These are phyloP conservation scores for Phenganax stokvisi DNA, from an alignment of 92 coral and sea anemone genomes.

Conservation along the genomic window DNA sequence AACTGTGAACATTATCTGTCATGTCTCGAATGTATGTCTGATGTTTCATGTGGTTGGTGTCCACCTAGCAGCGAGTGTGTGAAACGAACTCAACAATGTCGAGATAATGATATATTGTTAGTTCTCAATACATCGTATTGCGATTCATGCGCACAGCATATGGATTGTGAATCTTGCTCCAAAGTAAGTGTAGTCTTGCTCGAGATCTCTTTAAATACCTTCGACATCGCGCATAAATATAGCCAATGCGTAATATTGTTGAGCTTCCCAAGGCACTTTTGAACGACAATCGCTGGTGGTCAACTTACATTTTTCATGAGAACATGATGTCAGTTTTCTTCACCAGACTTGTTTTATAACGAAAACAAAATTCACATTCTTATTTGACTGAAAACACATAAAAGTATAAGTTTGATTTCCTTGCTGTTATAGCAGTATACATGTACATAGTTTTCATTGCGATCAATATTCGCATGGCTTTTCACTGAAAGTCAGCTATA, in stretches of 20 bases:
- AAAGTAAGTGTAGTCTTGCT: slow-evolving; percentile 48
- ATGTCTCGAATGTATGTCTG: slow-evolving; percentile 79
- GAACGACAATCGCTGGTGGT: too few species aligned
- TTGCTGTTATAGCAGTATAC: too few species aligned
- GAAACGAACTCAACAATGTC: slow-evolving; percentile 58
- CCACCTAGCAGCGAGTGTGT: slow-evolving; percentile 48
- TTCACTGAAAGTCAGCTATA: too few species aligned
- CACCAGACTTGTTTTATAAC: too few species aligned
- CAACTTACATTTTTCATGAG: too few species aligned
- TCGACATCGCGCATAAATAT: background rate
- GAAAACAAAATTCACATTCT: background rate
- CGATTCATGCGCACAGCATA: slow-evolving; percentile 58
- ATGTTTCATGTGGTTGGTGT: slow-evolving; percentile 96
- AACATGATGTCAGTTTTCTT: too few species aligned
- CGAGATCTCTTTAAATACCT: background rate
- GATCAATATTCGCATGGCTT: too few species aligned
- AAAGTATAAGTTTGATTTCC: too few species aligned
- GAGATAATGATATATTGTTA: slow-evolving; percentile 44
- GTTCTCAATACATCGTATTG: slow-evolving; percentile 74
- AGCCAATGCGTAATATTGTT: too few species aligned
- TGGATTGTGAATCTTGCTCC: slow-evolving; percentile 62
- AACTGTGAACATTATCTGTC: slow-evolving; percentile 51
- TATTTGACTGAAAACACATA: background rate
- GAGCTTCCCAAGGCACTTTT: too few species aligned
- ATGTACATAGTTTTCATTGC: too few species aligned